Evolutionary conservation across 2,113 vertebrate genomes (phyloP), one percentile per base, ranked within the genome.

Genomic region (Carassius carassius): DNA sequence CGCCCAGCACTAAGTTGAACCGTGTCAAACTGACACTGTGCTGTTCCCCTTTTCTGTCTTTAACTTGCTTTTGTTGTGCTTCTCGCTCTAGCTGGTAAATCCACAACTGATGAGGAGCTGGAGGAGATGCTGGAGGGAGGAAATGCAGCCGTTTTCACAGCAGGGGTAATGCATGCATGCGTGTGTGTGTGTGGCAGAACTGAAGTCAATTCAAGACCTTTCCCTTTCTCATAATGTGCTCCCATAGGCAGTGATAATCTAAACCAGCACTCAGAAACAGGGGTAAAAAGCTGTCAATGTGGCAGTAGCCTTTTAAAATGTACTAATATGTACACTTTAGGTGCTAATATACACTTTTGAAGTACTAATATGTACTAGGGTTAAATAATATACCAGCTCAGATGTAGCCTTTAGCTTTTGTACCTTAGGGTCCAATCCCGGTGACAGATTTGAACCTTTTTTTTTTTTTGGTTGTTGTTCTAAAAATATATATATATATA

Each of bases 121-220:
- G 98, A 99, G 86, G 98, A 99, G 92, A 99, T 99, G 98, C 78
- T 99, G 92, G 98, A 99, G 91, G 97, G 97, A 0, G 98, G 97
- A 13, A 99, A 98, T 85, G 92, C 97, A 11, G 94, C 96, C 10
- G 97, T 99, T 86, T 99, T 99, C 88, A 97, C 98, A 83, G 96
- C 98, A 0, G 98, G 98, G 95, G 97, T 99, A 92, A 94, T 21
- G 5, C 8, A 2, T 25, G 14, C 0, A 0, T 70, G 35, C 0
- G 0, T 69, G 67, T 35, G 62, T 25, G 10, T 5, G 62, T 65
- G 35, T 37, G 35, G 35, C 4, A 37, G 35, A 37, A 5, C 35
- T 37, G 35, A 3, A 5, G 35, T 37, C 35, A 37, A 37, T 37
- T 37, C 35, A 49, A 13, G 21, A 23, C 44, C 14, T 74, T 41